Conservation (phyloP, 2,113 vertebrate genomes). For the Puntigrus tetrazona region DNA sequence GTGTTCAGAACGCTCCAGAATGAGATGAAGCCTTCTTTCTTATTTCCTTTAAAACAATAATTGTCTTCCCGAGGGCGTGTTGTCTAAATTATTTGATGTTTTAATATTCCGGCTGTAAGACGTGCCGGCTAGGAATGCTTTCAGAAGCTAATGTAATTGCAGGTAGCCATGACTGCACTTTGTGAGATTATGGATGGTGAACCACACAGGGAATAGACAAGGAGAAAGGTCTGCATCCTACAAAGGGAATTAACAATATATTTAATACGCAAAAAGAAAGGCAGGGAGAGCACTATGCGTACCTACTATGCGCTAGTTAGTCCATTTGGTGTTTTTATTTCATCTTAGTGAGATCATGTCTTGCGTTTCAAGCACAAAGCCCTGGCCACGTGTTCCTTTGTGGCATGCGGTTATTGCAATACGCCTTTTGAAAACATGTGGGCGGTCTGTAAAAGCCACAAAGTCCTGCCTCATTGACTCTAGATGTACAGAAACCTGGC, state of each 20-base stretch:
- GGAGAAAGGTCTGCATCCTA: constrained; percentile 13
- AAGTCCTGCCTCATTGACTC: constrained; percentile 3
- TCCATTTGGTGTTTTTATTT: not conserved
- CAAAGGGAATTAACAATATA: not conserved
- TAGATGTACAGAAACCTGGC: not conserved
- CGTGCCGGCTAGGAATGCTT: constrained; percentile 44
- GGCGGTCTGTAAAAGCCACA: not conserved
- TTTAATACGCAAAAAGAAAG: not conserved
- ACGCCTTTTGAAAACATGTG: constrained; percentile 20
- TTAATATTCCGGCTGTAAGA: constrained; percentile 51
- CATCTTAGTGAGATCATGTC: constrained; percentile 14
- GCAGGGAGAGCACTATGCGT: not conserved
- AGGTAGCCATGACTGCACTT: constrained; percentile 50
- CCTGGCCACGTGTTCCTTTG: not conserved
- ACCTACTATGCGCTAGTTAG: not conserved
- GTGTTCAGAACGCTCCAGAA: constrained; percentile 29
- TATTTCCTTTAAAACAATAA: constrained; percentile 53
- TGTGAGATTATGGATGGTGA: constrained; percentile 49
- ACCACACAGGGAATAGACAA: constrained; percentile 36
- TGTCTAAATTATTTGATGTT: constrained; percentile 55
- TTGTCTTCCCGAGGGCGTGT: constrained; percentile 43
- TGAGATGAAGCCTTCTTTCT: constrained; percentile 49
- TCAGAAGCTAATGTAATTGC: constrained; percentile 58
- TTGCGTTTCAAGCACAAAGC: not conserved
- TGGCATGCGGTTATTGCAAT: not conserved